Conservation (phyloP, 1,140 invertebrate genomes). For the Panulirus ornatus region DNA sequence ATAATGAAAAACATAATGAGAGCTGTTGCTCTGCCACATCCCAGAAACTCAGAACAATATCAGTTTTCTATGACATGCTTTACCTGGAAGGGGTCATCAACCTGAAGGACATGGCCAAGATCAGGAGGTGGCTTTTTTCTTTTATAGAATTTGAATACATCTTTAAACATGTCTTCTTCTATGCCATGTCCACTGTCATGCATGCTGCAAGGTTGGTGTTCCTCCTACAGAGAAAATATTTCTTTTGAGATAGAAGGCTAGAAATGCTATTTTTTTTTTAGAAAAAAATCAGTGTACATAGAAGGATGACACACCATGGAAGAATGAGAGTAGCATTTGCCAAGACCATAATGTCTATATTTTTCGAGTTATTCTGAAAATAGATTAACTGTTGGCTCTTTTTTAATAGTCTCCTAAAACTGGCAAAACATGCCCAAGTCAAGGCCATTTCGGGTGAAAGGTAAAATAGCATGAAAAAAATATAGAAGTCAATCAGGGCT, state of each 20-base stretch:
- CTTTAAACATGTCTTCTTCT: conserved; percentile 30
- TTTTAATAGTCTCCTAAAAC: no score
- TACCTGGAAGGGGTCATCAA: background rate
- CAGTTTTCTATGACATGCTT: background rate
- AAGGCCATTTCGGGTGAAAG: no score
- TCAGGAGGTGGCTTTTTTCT: conserved; percentile 42
- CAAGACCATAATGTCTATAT: no score
- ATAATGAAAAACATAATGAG: no score
- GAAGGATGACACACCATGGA: no score
- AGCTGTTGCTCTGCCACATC: no score
- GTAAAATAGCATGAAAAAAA: no score
- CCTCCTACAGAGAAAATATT: background rate
- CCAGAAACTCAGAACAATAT: background rate
- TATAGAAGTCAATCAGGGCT: no score
- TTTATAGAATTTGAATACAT: conserved; percentile 43
- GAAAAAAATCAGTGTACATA: background rate
- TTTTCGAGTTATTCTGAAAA: no score
- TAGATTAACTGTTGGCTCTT: no score
- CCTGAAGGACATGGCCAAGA: background rate
- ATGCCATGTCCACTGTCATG: background rate
- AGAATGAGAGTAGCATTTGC: no score
- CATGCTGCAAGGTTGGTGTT: background rate
- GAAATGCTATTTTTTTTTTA: background rate
- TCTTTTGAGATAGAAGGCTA: background rate
- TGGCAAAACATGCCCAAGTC: no score